Percentiles rank a stretch among this genome's conserved stretches.
Evolutionary conservation across 2,888 invertebrate genomes (phyloP).

Genomic region (Caenorhabditis sinica): DNA sequence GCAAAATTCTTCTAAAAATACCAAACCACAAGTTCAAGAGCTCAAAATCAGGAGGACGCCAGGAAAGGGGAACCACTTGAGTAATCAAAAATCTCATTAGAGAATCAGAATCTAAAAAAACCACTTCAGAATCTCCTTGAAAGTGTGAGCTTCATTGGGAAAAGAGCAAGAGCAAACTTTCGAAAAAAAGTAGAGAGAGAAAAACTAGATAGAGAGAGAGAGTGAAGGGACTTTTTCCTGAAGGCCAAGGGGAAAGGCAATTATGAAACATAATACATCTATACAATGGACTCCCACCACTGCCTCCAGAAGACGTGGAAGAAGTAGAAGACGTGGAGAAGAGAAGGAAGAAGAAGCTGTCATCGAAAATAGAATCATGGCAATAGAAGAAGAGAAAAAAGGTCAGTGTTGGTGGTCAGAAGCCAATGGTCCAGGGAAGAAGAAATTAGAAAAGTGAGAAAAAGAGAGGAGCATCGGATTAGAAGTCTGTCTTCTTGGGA

Average conservation of each 20-base stretch:
- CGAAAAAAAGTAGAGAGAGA: neutral
- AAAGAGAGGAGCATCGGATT: conserved; percentile 42
- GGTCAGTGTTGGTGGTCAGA: conserved; percentile 41
- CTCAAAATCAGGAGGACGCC: too few species aligned
- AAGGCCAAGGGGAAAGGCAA: conserved; percentile 34
- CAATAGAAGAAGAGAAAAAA: conserved; percentile 11
- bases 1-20: neutral
- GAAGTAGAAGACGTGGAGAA: neutral
- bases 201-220: conserved; percentile 6
- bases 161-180: neutral
- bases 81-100: conserved; percentile 18
- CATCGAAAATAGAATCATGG: conserved; percentile 56
- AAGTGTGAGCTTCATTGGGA: conserved; percentile 8
- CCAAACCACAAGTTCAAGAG: neutral
- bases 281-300: conserved; percentile 26
- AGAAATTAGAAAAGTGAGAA: conserved; percentile 32
- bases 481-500: conserved; percentile 55
- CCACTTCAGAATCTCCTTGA: conserved; percentile 3
- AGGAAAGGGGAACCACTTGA: conserved; percentile 22
- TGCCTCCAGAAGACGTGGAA: neutral
- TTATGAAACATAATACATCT: conserved; percentile 65
- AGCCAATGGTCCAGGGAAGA: conserved; percentile 28
- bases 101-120: neutral
- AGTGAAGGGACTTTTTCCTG: neutral
- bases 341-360: conserved; percentile 36